Base-by-base conservation (phyloP, 2,797 vertebrate species). In the Tarsius wallacei region DNA sequence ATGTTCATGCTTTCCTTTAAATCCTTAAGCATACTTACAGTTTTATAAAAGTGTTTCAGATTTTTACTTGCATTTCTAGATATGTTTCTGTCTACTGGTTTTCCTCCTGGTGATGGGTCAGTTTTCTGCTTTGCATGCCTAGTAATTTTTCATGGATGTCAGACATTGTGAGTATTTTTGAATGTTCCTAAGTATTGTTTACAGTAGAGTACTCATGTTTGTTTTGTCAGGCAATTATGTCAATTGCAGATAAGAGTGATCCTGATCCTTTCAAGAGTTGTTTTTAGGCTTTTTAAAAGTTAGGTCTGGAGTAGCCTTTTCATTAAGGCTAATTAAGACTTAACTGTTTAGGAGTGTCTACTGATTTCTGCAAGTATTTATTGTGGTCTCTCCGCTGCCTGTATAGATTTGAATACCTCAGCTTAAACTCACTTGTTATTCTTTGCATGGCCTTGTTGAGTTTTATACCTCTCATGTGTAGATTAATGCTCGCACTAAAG, bases 51-150 rank as follows among this genome's bases (percentile, higher is more conserved):
- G 26, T 8, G 31, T 89, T 87, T 92, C 42, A 21, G 22, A 76
- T 55, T 80, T 74, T 77, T 68, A 21, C 16, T 68, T 33, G 11
- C 59, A 83, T 77, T 92, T 92, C 77, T 92, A 42, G 51, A 53
- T 88, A 57, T 33, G 11, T 82, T n/a, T 15, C 19, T 82, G 15
- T 64, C n/a, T 36, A 36, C 66, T 82, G 8, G 68, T 76, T 92
- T 88, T 70, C 61, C 5, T 87, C 36, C 21, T 77, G 70, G 57
- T 74, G 7, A 57, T 51, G 31, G 82, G 31, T 81, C 26, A 71
- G 76, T 59, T 91, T 82, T 82, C 80, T 92, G n/a, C 26, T 83
- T 83, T 95, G 63, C 76, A 59, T 95, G 6, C 63, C 53, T 84
- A 42, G 14, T 28, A 9, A 33, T 28, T 70, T 95, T 92, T 93